Conservation (phyloP, 2,797 vertebrate species). For the Lophotriccus pileatus region DNA sequence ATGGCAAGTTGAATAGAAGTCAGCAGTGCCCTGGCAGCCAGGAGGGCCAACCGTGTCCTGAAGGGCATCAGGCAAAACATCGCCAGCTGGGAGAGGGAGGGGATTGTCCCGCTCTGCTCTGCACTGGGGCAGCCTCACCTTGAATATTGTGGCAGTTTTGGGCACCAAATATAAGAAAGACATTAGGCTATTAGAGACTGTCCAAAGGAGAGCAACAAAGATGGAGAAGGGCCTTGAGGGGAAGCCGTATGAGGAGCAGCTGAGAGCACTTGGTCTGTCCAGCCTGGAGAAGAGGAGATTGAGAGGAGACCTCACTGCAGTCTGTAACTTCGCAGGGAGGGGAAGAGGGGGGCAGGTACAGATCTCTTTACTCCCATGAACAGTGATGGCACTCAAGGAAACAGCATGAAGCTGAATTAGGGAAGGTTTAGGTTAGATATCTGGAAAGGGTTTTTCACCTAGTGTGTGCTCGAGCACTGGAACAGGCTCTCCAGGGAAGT, state of each 20-base stretch:
- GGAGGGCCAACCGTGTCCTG: fast-evolving
- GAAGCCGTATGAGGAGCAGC: fast-evolving
- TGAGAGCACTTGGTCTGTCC: not conserved
- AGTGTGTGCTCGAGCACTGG: fast-evolving
- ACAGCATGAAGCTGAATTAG: not conserved
- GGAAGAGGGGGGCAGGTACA: too few relatives aligned
- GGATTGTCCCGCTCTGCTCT: not conserved
- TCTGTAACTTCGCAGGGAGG: not conserved
- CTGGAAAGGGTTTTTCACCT: not conserved
- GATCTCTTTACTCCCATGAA: not conserved
- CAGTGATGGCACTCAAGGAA: not conserved
- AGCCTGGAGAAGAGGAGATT: not conserved
- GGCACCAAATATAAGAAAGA: not conserved
- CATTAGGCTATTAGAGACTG: fast-evolving
- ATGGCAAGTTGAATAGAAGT: fast-evolving
- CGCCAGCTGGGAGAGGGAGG: fast-evolving
- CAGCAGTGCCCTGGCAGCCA: not conserved
- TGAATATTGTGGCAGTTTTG: fast-evolving
- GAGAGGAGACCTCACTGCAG: not conserved
- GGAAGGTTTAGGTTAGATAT: not conserved
- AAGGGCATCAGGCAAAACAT: not conserved
- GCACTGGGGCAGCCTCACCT: fast-evolving
- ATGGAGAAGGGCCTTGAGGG: not conserved
- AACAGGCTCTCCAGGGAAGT: not conserved
- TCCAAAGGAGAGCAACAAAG: not conserved